These are phyloP conservation scores for Meandrina meandrites DNA, from an alignment of 92 coral and sea anemone genomes.

Conservation along the genomic window DNA sequence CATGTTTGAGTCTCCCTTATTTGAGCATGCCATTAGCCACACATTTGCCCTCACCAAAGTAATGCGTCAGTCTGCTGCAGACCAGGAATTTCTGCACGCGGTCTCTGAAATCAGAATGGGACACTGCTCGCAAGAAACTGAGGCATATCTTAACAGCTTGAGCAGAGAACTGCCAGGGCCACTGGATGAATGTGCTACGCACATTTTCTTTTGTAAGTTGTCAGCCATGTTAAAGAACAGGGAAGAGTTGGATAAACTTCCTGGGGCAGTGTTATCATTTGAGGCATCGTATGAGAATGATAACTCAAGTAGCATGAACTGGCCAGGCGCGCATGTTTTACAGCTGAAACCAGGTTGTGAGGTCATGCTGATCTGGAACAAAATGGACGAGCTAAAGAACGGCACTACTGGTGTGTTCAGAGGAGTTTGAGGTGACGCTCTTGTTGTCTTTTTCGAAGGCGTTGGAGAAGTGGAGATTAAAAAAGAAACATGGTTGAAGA, in stretches of 20 bases:
- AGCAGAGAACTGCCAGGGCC: background rate
- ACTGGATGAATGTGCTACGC: conserved; percentile 6
- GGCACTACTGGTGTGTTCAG: conserved; percentile 28
- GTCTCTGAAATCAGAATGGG: background rate
- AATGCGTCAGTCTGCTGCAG: background rate
- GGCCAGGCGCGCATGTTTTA: conserved; percentile 22
- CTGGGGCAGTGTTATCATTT: background rate
- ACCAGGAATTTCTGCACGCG: background rate
- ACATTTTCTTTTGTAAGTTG: background rate
- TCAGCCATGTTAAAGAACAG: background rate
- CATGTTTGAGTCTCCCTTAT: conserved; percentile 24
- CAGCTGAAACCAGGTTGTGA: conserved; percentile 34
- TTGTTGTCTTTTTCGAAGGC: background rate
- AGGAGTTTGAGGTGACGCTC: background rate
- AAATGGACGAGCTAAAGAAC: conserved; percentile 26
- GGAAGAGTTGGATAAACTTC: background rate
- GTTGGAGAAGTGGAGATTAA: conserved; percentile 19
- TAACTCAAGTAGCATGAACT: conserved; percentile 10
- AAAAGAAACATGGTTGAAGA: conserved; percentile 37
- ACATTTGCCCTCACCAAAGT: conserved; percentile 1
- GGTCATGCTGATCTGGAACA: conserved; percentile 49
- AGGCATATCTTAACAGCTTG: conserved; percentile 11
- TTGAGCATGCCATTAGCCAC: conserved; percentile 15
- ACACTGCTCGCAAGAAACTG: background rate
- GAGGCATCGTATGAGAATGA: conserved; percentile 26